Evolutionary conservation across 2,888 invertebrate species (phyloP).

Genomic region (Drosophila niveifrons): DNA sequence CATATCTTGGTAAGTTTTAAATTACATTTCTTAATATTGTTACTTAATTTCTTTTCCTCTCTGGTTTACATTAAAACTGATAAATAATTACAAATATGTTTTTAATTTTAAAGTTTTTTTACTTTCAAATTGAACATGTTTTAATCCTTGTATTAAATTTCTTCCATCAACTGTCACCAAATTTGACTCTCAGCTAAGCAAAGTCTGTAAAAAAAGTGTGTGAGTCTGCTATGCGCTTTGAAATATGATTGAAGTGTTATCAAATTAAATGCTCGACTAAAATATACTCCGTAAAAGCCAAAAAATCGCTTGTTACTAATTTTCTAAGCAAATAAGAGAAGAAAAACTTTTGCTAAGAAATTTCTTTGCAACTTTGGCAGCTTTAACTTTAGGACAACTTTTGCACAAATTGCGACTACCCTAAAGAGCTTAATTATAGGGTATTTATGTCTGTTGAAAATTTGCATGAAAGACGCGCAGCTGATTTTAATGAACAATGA

Average conservation of each 20-base stretch:
- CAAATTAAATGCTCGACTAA: not conserved
- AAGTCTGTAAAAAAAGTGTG: not conserved
- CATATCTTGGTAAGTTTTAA: no score
- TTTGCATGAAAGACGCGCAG: conserved; percentile 47
- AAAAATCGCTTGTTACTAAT: no score
- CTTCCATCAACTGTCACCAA: no score
- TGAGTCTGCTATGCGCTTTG: not conserved
- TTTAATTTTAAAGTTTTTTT: no score
- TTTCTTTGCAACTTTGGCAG: not conserved
- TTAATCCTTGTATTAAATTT: no score
- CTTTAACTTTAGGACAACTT: not conserved
- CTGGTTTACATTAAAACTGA: no score
- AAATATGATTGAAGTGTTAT: not conserved
- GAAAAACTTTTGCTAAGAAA: no score
- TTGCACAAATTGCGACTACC: not conserved
- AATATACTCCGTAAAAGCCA: conserved; percentile 10
- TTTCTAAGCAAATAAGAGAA: no score
- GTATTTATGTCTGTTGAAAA: conserved; percentile 15
- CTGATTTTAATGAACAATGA: conserved; percentile 56
- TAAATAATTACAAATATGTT: not conserved
- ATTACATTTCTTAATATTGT: no score
- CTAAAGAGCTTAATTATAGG: conserved; percentile 6
- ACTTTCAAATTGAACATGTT: no score
- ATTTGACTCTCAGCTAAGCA: not conserved
- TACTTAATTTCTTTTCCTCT: no score